These are phyloP conservation scores for Sebastes umbrosus DNA, from an alignment of 2,797 vertebrate genomes.

Conservation along the genomic window DNA sequence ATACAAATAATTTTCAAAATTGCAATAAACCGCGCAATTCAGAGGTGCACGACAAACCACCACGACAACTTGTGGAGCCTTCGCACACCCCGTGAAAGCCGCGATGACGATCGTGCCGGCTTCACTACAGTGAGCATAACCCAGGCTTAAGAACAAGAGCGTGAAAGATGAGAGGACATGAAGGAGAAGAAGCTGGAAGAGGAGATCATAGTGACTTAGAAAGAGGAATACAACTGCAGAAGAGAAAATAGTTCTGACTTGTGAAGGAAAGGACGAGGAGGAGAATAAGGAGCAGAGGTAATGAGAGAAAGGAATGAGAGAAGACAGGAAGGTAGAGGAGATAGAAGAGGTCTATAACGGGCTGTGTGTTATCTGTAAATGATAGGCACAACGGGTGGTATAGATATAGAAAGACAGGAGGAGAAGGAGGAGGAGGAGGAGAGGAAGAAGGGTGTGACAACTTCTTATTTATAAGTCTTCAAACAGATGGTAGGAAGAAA, in stretches of 20 bases:
- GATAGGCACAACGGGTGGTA: not conserved
- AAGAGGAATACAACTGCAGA: not conserved
- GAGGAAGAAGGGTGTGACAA: not conserved
- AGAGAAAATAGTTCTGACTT: not conserved
- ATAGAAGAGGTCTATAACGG: not conserved
- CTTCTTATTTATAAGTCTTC: not conserved
- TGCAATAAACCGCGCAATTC: too few relatives aligned
- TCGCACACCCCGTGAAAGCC: too few relatives aligned
- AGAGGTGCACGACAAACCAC: too few relatives aligned
- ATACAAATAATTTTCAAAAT: too few relatives aligned
- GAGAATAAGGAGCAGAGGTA: not conserved
- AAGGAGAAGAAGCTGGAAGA: too few relatives aligned
- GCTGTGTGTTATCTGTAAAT: not conserved
- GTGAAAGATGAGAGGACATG: too few relatives aligned
- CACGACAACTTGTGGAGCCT: too few relatives aligned
- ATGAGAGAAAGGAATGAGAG: not conserved
- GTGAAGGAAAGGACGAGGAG: not conserved
- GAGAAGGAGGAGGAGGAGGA: not conserved
- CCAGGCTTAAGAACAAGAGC: too few relatives aligned
- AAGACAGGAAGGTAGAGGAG: not conserved
- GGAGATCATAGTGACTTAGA: not conserved
- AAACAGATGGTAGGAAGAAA: not conserved
- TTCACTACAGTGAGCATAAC: too few relatives aligned
- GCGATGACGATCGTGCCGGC: too few relatives aligned
- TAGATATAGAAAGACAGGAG: not conserved